Base-by-base conservation (phyloP, 2,888 invertebrate genomes). In the Bombyx huttoni region DNA sequence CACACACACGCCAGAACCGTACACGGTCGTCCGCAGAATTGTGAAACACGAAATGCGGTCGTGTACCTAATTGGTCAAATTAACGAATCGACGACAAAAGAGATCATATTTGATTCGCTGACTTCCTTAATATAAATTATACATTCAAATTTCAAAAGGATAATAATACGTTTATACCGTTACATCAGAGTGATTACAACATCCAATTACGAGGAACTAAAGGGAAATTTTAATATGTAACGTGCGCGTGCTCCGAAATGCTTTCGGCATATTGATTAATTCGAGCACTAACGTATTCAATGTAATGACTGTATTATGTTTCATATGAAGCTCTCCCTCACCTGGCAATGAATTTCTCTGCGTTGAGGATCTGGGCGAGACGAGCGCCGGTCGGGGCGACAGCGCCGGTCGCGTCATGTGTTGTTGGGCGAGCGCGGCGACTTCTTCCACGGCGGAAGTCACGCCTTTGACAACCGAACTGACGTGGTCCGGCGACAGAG, bases 341-440 rank as follows among this genome's bases (percentile, higher is more conserved):
- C 89, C 89, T 52, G 89, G 89, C 55, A 89, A 70, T 8, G 89
- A 89, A 63, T 89, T 89, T 62, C 89, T 75, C 65, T 89, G 89
- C 7, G 90, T 88, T 47, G 90, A 89, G 8, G 82, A 70, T 24
- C 87, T 66, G 1, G 86, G 87, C 0, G 86, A 86, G 0, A 87
- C 86, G 13, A 87, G 75, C 7, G 87, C 84, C 1, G 87, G 85
- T 0, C 84, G 73, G 46, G 85, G 86, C 12, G 86, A 79, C 46
- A 86, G 64, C 48, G 85, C 81, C 64, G 90, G 88, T 60, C 92
- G 89, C 55, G 93, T 90, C 73, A 96, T 92, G 73, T 96, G 96
- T 70, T 96, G 95, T 73, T 94, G 93, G 47, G 96, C 96, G 58
- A 96, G 81, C 55, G 91, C 90, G 13, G 96, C 94, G 65, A 86